A percentile compares a stretch with the other conserved stretches of the same genome.
Evolutionary conservation across 2,888 invertebrate genomes (phyloP).

Genomic region (Rhagonycha fulva): DNA sequence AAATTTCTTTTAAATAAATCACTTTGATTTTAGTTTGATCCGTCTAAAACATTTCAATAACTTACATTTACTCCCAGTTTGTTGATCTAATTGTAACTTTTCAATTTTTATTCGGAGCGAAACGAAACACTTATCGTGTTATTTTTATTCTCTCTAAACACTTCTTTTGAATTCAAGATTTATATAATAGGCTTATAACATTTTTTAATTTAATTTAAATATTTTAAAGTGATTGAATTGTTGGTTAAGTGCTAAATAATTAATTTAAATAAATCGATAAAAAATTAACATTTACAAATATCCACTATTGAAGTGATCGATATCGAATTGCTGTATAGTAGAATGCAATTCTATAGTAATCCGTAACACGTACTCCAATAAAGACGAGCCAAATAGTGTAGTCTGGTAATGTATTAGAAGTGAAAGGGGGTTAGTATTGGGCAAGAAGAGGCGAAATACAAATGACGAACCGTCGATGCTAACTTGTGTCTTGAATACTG

Average conservation of each 20-base stretch:
- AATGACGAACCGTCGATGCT: constrained; percentile 46
- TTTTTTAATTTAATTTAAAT: background rate
- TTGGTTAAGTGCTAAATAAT: background rate
- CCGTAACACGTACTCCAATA: constrained; percentile 19
- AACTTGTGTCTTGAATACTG: constrained; percentile 44
- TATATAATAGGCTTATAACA: background rate
- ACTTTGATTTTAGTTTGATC: background rate
- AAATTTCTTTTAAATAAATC: background rate
- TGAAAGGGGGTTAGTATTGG: constrained; percentile 24
- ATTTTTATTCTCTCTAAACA: background rate
- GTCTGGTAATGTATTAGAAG: constrained; percentile 23
- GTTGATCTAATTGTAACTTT: background rate
- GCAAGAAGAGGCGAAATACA: constrained; percentile 40
- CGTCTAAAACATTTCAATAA: background rate
- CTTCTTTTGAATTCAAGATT: background rate
- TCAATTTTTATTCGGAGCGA: background rate
- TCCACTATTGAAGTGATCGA: constrained; percentile 11
- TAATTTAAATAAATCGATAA: background rate
- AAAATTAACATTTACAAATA: constrained; percentile 2
- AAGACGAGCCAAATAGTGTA: constrained; percentile 21
- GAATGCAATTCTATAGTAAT: constrained; percentile 23
- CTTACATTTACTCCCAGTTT: background rate
- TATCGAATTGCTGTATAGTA: constrained; percentile 11
- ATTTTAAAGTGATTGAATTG: background rate
- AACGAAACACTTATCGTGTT: background rate